Evolutionary conservation across 2,113 vertebrate genomes (phyloP).

Genomic region (Capricornis sumatraensis): DNA sequence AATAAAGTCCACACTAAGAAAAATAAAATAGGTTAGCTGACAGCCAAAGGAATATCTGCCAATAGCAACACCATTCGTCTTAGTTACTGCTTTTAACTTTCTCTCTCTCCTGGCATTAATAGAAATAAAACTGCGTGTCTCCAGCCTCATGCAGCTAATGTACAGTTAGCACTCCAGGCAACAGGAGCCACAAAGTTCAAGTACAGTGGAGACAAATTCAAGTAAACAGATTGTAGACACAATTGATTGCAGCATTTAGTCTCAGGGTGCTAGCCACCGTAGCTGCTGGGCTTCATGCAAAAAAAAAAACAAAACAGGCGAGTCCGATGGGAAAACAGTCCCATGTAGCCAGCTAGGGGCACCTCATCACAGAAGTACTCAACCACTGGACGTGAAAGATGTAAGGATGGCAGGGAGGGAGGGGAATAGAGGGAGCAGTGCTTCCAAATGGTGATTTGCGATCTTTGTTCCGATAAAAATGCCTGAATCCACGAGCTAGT

Average conservation of each 20-base stretch:
- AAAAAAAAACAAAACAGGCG: neutral
- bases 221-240: conserved; percentile 26
- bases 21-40: conserved; percentile 38
- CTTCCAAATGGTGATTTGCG: neutral
- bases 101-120: conserved; percentile 42
- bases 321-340: neutral
- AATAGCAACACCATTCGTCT: conserved; percentile 30
- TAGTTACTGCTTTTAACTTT: conserved; percentile 49
- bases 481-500: neutral
- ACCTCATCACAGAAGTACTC: neutral
- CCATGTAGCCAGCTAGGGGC: neutral
- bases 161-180: conserved; percentile 22
- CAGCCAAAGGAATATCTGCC: conserved; percentile 47
- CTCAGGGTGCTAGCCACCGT: neutral
- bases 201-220: conserved; percentile 19
- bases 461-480: neutral
- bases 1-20: conserved; percentile 48
- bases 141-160: neutral
- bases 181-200: conserved; percentile 9
- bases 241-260: neutral
- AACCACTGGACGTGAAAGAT: neutral
- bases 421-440: neutral
- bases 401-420: neutral
- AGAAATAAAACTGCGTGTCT: conserved; percentile 49
- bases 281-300: neutral